A percentile compares a stretch with the other conserved stretches of the same genome.
phyloP scores from a whole-genome alignment of 2,797 vertebrate species.

The Channa striata region DNA sequence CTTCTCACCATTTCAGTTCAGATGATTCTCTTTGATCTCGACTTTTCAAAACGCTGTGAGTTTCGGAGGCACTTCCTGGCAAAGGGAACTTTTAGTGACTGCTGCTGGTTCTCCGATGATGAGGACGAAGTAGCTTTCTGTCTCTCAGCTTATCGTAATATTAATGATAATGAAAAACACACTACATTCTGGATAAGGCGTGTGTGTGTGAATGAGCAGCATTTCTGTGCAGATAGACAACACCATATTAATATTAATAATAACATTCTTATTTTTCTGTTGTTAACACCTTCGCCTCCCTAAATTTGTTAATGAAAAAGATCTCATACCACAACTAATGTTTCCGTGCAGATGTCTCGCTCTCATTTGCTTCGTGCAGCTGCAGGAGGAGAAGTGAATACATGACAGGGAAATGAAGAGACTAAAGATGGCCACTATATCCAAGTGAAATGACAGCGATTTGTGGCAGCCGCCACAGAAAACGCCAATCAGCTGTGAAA shows the following conservation, averaged over 20 bases:
- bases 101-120: no score
- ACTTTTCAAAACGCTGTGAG: no score
- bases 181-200: no score
- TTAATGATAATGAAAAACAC: no score
- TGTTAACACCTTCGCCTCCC: not conserved
- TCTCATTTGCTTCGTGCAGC: conserved; percentile 22
- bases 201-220: not conserved
- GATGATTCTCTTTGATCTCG: no score
- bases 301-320: conserved; percentile 2
- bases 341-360: conserved; percentile 7
- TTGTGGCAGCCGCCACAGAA: conserved; percentile 45
- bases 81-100: no score
- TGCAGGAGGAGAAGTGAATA: conserved; percentile 31
- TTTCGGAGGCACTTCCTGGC: no score
- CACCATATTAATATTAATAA: no score
- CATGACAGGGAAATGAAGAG: conserved; percentile 47
- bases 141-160: no score
- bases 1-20: no score
- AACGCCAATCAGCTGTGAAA: conserved; percentile 55
- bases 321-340: not conserved
- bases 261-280: not conserved
- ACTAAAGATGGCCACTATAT: conserved; percentile 41
- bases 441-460: conserved; percentile 54
- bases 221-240: not conserved
- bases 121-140: no score